A percentile compares a stretch with the other conserved stretches of the same genome.
Conservation (phyloP, 2,113 vertebrate genomes). For the Stictonetta naevosa region DNA sequence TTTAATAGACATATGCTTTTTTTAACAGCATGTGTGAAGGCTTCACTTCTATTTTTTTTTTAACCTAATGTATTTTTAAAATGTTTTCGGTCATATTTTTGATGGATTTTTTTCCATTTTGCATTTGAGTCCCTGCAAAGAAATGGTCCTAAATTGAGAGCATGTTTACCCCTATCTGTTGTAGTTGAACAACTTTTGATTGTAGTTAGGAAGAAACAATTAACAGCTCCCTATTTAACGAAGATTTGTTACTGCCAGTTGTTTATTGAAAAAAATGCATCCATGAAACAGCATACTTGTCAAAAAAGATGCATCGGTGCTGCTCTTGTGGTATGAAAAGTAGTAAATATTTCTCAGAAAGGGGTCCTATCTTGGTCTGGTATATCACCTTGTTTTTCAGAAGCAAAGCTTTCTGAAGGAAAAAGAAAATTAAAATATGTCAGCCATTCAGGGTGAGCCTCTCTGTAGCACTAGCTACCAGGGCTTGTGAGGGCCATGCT, state of each 20-base stretch:
- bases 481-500: neutral
- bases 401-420: neutral
- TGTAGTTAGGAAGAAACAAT: neutral
- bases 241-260: neutral
- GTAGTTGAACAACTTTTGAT: neutral
- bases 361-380: neutral
- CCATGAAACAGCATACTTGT: neutral
- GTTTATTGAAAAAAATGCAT: neutral
- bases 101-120: neutral
- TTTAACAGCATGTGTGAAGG: neutral
- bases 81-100: neutral
- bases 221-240: neutral
- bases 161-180: neutral
- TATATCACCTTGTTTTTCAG: neutral
- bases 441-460: neutral
- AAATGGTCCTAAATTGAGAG: neutral
- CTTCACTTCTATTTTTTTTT: neutral
- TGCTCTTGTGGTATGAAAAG: neutral
- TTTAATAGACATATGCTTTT: neutral
- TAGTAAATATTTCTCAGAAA: neutral
- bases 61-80: neutral
- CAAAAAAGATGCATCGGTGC: neutral
- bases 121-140: neutral
- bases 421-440: neutral
- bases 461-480: accelerated